phyloP scores from a whole-genome alignment of 2,113 vertebrate species.

The Corythaeola cristata region DNA sequence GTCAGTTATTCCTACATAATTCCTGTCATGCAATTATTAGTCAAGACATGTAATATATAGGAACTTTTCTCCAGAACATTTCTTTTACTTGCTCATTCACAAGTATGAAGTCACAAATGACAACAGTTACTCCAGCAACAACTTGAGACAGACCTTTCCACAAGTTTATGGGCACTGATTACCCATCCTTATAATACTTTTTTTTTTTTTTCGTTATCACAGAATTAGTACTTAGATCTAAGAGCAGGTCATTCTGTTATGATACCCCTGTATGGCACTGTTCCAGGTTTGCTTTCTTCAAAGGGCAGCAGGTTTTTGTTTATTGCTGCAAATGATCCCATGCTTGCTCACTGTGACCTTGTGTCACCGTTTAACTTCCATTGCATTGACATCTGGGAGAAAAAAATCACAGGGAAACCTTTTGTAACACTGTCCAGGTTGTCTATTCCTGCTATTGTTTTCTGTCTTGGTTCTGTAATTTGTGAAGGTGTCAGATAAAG shows the following conservation, averaged over 20 bases:
- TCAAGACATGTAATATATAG: slow-evolving; percentile 13
- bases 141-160: neutral
- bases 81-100: neutral
- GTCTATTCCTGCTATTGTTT: neutral
- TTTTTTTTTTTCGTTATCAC: neutral
- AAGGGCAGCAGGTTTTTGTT: neutral
- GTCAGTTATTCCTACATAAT: slow-evolving; percentile 48
- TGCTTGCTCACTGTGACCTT: neutral
- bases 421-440: neutral
- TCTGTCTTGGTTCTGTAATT: neutral
- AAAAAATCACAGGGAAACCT: neutral
- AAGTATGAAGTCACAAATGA: neutral
- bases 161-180: neutral
- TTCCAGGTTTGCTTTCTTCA: neutral
- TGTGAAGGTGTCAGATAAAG: neutral
- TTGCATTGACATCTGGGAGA: neutral
- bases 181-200: neutral
- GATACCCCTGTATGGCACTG: neutral
- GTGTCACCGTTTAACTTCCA: neutral
- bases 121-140: neutral
- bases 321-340: neutral
- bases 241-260: neutral
- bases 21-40: slow-evolving; percentile 34
- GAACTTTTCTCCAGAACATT: neutral
- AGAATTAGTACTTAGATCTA: neutral